A percentile compares a stretch with the other conserved stretches of the same genome.
These are phyloP conservation scores for Pungitius pungitius DNA, from an alignment of 2,113 vertebrate species.

Conservation along the genomic window DNA sequence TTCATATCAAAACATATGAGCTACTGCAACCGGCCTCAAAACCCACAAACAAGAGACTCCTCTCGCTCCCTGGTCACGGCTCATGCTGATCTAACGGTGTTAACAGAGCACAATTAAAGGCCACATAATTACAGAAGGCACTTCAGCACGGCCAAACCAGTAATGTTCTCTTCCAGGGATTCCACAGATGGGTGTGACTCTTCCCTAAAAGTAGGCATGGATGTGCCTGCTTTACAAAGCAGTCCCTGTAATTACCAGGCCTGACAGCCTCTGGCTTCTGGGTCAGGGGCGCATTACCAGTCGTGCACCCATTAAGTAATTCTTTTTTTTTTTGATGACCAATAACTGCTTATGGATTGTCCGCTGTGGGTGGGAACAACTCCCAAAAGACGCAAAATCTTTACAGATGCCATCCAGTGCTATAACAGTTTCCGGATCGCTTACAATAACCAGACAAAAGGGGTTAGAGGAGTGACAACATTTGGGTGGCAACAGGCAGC, in stretches of 20 bases:
- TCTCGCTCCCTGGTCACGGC: conserved; percentile 51
- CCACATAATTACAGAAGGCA: conserved; percentile 77
- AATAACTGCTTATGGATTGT: not conserved
- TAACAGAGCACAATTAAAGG: conserved; percentile 75
- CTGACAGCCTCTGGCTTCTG: conserved; percentile 58
- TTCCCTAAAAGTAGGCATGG: conserved; percentile 76
- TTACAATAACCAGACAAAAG: not conserved
- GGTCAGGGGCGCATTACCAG: conserved; percentile 53
- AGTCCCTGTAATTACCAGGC: conserved; percentile 73
- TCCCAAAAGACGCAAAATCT: not conserved
- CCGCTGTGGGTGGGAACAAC: not conserved
- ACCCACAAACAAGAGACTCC: conserved; percentile 50
- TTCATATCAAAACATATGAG: conserved; percentile 32
- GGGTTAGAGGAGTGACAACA: no score
- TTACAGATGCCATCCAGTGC: not conserved
- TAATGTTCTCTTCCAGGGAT: conserved; percentile 79
- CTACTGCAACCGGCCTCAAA: conserved; percentile 29
- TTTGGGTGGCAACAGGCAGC: no score
- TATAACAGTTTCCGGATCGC: not conserved
- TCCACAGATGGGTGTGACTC: conserved; percentile 76
- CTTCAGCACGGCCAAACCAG: conserved; percentile 70
- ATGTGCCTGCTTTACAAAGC: conserved; percentile 74
- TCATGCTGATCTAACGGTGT: conserved; percentile 69
- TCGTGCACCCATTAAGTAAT: conserved; percentile 7
- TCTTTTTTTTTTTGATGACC: conserved; percentile 7